phyloP scores from a whole-genome alignment of 1,140 invertebrate species.

The Nephotettix cincticeps region DNA sequence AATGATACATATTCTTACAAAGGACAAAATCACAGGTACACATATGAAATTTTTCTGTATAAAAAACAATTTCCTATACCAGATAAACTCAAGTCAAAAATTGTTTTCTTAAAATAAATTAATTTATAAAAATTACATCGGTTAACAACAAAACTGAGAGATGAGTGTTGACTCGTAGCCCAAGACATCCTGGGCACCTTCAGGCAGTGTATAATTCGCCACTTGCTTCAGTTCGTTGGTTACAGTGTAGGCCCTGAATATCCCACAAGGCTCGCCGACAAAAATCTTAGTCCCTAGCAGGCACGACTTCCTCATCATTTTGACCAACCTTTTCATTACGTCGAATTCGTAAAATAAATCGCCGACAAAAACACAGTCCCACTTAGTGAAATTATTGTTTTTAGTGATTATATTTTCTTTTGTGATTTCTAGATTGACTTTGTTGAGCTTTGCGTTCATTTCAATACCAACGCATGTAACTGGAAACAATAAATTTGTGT shows the following conservation, averaged over 20 bases:
- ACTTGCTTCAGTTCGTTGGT: neutral
- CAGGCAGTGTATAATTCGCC: neutral
- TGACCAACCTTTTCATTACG: conserved; percentile 48
- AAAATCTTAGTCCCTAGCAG: neutral
- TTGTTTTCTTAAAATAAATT: too few relatives aligned
- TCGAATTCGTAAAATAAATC: conserved; percentile 59
- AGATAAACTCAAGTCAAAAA: too few relatives aligned
- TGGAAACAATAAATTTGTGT: conserved; percentile 36
- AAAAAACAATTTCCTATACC: too few relatives aligned
- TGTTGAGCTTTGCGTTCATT: conserved; percentile 54
- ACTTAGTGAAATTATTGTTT: neutral
- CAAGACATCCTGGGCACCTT: neutral
- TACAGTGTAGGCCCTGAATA: neutral
- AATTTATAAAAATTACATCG: too few relatives aligned
- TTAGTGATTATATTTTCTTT: conserved; percentile 48
- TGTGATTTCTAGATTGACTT: conserved; percentile 42
- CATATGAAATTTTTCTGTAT: too few relatives aligned
- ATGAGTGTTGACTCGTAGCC: neutral
- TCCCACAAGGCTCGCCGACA: neutral
- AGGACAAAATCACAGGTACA: too few relatives aligned
- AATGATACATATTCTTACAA: too few relatives aligned
- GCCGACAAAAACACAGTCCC: conserved; percentile 55
- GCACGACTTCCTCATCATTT: neutral
- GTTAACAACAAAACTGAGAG: neutral
- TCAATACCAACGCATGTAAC: conserved; percentile 48